Evolutionary conservation across 2,113 vertebrate genomes (phyloP).

Genomic region (Heteronetta atricapilla): DNA sequence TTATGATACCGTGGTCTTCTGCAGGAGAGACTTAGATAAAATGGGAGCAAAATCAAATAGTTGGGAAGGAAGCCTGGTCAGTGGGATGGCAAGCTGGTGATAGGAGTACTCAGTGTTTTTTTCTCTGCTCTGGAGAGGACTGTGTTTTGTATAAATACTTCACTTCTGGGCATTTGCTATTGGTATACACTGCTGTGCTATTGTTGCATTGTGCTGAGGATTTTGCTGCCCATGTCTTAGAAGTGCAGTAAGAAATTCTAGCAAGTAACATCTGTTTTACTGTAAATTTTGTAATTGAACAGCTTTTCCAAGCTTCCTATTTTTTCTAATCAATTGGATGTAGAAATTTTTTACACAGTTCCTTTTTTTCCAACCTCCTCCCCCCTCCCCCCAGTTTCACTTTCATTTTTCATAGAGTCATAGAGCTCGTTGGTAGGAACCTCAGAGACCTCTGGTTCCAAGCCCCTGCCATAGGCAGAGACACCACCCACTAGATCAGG

Average conservation of each 20-base stretch:
- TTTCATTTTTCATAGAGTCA: background rate
- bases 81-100: background rate
- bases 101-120: background rate
- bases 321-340: background rate
- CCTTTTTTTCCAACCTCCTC: background rate
- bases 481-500: too few relatives aligned
- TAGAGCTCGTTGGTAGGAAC: too few relatives aligned
- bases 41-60: too few relatives aligned
- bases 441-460: too few relatives aligned
- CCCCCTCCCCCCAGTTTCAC: too few relatives aligned
- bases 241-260: background rate
- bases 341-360: background rate
- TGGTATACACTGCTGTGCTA: accelerated
- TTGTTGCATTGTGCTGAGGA: accelerated
- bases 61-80: too few relatives aligned
- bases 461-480: too few relatives aligned
- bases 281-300: background rate
- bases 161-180: background rate
- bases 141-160: background rate
- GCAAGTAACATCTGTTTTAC: background rate
- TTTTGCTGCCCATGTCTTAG: background rate
- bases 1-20: accelerated
- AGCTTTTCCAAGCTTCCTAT: background rate
- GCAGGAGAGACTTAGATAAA: background rate
- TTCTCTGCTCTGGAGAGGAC: background rate